Base-by-base conservation (phyloP, 2,113 vertebrate species). In the Mastomys natalensis region DNA sequence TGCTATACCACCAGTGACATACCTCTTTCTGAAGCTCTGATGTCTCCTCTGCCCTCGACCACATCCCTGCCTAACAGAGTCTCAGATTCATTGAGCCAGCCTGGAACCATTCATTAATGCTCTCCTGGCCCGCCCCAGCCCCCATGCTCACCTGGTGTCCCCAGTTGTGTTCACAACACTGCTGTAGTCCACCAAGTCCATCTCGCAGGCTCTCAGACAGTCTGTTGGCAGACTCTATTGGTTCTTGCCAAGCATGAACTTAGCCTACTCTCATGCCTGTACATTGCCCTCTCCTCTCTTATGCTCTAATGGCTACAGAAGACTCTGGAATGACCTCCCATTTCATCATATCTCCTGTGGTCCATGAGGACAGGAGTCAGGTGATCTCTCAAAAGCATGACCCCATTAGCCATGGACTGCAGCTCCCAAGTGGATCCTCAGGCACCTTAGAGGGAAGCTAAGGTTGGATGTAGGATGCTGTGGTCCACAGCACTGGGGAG, bases 291-390 rank as follows among this genome's bases (percentile, higher is more conserved):
- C 0, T 58, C 64, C 10, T 26, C 55, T 22, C 24, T 48, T 34
- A 0, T 37, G 1, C 4, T 17, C 3, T 1, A 22, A 53, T 10
- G 40, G 40, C 48, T 51, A 12, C 21, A 10, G 26, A 3, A 0
- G 15, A n/a, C 58, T 77, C 81, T 48, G 34, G 12, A 12, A 9
- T 6, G 45, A 10, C 10, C 7, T 40, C 62, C 24, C 13, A 0
- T 60, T 3, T 76, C 11, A 0, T 76, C 78, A 40, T 5, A 34
- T 21, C 7, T 55, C 12, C 89, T 24, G 19, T 24, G 2, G 51
- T 11, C 53, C 66, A 7, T 26, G 29, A 62, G 31, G 43, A 64
- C 68, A 62, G 68, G 19, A 48, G 45, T 21, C 55, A 15, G 60
- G 19, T 22, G 58, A 29, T 31, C 51, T 91, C 77, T 64, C n/a